Evolutionary conservation across 2,113 vertebrate genomes (phyloP).

Genomic region (Ovibos moschatus): DNA sequence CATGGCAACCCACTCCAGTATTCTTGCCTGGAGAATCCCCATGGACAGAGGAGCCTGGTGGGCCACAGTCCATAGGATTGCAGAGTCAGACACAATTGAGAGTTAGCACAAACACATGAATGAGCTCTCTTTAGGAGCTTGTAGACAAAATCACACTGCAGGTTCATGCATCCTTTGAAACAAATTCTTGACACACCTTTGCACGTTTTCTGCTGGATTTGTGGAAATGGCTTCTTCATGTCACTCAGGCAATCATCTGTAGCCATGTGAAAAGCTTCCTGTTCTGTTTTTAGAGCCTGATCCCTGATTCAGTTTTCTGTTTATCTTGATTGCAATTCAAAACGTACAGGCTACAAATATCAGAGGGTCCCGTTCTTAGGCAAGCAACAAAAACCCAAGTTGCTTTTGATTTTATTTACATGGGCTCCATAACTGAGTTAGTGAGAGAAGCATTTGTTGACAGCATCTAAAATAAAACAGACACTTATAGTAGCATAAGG

Average conservation of each 20-base stretch:
- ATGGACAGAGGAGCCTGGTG: neutral
- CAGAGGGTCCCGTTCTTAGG: neutral
- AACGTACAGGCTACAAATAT: neutral
- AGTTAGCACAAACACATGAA: rapidly evolving
- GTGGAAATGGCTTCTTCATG: neutral
- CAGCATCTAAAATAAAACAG: neutral
- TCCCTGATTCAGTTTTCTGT: neutral
- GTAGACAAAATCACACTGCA: neutral
- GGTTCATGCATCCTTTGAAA: neutral
- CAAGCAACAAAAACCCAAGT: slow-evolving; percentile 36
- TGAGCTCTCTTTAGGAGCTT: neutral
- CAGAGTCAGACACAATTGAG: neutral
- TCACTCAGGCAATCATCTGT: neutral
- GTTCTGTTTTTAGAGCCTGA: neutral
- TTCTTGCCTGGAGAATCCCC: neutral
- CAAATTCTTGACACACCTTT: slow-evolving; percentile 2
- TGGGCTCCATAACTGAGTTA: slow-evolving; percentile 16
- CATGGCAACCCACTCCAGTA: neutral
- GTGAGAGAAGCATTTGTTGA: slow-evolving; percentile 41
- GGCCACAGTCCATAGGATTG: neutral
- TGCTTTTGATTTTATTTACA: slow-evolving; percentile 48
- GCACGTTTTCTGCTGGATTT: neutral
- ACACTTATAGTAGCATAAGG: neutral
- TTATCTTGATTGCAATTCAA: slow-evolving; percentile 34
- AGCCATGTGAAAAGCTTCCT: slow-evolving; percentile 21